Conservation (phyloP, 2,113 vertebrate species). For the Sus scrofa region T2T-Sscrofa CM000828.6:42756001-42756500, state of each 20-base stretch:
- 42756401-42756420: too few species aligned
- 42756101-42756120: neutral
- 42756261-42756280: too few species aligned
- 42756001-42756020: constrained; percentile 92
- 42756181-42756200: neutral
- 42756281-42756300: too few species aligned
- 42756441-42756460: too few species aligned
- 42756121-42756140: neutral
- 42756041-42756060: constrained; percentile 92
- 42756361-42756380: too few species aligned
- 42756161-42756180: neutral
- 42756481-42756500: neutral
- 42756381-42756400: too few species aligned
- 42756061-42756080: constrained; percentile 92
- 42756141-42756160: neutral
- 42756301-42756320: too few species aligned
- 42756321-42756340: too few species aligned
- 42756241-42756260: neutral
- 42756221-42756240: neutral
- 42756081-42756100: constrained; percentile 92
- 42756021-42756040: constrained; percentile 90
- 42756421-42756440: too few species aligned
- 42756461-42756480: neutral
- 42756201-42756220: neutral
- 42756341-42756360: too few species aligned